Evolutionary conservation across 2,797 vertebrate species (phyloP).

Genomic region (Enteromius fasciolatus): DNA sequence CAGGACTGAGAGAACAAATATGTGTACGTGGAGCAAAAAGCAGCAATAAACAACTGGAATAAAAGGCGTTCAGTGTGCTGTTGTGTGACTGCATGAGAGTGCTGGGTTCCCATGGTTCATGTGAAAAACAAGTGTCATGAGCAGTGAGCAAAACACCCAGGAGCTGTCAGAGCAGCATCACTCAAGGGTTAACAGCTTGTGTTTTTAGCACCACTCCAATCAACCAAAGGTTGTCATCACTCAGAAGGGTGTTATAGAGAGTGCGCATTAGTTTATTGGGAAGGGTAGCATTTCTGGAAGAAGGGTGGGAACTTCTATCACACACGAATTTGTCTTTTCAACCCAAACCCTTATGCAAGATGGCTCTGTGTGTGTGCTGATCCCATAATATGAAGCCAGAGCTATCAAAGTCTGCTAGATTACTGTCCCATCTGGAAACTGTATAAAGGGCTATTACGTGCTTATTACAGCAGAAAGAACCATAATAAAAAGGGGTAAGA

Average conservation of each 20-base stretch:
- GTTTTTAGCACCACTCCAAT: slow-evolving; percentile 62
- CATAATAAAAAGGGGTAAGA: neutral
- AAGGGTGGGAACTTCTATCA: slow-evolving; percentile 49
- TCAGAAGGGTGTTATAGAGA: slow-evolving; percentile 46
- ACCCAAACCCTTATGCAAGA: slow-evolving; percentile 39
- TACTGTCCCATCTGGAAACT: neutral
- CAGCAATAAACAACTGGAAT: slow-evolving; percentile 36
- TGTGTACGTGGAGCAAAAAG: slow-evolving; percentile 34
- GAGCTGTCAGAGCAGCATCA: slow-evolving; percentile 50
- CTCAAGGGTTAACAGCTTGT: slow-evolving; percentile 59
- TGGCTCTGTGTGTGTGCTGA: slow-evolving; percentile 39
- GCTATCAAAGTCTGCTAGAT: slow-evolving; percentile 9
- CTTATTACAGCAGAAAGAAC: neutral
- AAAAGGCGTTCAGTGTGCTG: slow-evolving; percentile 40
- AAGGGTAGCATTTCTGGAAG: slow-evolving; percentile 47
- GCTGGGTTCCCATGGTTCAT: slow-evolving; percentile 47
- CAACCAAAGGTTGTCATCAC: slow-evolving; percentile 54
- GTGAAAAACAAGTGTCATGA: slow-evolving; percentile 42
- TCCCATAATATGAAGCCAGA: slow-evolving; percentile 38
- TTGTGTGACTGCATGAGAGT: slow-evolving; percentile 54
- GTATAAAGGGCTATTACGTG: neutral
- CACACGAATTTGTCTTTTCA: slow-evolving; percentile 55
- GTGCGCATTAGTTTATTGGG: slow-evolving; percentile 52
- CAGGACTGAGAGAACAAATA: slow-evolving; percentile 35
- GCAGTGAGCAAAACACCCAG: slow-evolving; percentile 57